Conservation (phyloP, 2,888 invertebrate genomes). For the Diloba caeruleocephala region DNA sequence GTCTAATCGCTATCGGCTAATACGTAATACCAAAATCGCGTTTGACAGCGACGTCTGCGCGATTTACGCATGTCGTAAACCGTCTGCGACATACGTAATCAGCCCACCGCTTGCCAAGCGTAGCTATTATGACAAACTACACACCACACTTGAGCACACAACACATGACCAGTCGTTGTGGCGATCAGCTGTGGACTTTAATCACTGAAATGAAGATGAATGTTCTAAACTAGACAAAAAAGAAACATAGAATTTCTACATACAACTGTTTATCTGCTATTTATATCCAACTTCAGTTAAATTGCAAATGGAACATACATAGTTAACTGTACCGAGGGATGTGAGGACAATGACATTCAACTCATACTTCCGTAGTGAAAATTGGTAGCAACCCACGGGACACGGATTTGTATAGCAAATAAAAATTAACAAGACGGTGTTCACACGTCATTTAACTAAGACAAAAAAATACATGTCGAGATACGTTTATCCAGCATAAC, state of each 20-base stretch:
- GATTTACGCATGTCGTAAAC: no score
- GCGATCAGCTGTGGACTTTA: no score
- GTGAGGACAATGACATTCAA: slow-evolving; percentile 52
- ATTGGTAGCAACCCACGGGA: slow-evolving; percentile 48
- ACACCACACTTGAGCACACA: no score
- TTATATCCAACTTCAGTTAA: slow-evolving; percentile 29
- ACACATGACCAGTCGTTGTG: no score
- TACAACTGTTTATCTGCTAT: slow-evolving; percentile 18
- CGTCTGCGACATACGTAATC: no score
- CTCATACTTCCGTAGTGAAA: slow-evolving; percentile 55
- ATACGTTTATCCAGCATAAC: slow-evolving; percentile 74
- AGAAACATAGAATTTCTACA: neutral
- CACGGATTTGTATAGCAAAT: slow-evolving; percentile 67
- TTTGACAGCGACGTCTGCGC: no score
- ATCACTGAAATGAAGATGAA: no score
- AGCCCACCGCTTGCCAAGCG: no score
- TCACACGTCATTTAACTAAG: slow-evolving; percentile 78
- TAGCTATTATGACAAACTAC: no score
- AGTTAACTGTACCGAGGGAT: slow-evolving; percentile 31
- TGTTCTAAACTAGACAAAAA: neutral
- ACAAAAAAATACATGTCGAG: slow-evolving; percentile 75
- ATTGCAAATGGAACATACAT: slow-evolving; percentile 19
- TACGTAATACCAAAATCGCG: no score
- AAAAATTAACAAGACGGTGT: slow-evolving; percentile 71
- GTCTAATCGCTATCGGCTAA: no score